Conservation (phyloP, 2,888 invertebrate species). For the Chaetogeoica ovagalla region DNA sequence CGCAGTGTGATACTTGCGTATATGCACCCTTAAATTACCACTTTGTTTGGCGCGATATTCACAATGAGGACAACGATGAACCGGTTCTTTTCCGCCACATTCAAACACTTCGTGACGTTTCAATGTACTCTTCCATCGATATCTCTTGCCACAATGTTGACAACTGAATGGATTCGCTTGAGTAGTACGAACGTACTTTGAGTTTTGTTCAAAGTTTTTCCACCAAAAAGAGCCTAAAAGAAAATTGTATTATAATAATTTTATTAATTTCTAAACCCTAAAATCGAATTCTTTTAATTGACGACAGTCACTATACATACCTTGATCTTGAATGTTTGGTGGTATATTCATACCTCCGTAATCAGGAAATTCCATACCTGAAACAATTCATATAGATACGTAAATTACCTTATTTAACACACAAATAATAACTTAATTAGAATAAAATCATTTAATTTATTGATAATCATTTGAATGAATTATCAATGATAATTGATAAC, state of each 20-base stretch:
- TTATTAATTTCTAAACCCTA: background rate
- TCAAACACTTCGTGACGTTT: conserved; percentile 81
- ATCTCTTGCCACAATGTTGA: conserved; percentile 81
- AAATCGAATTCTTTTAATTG: background rate
- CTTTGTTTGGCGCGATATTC: conserved; percentile 78
- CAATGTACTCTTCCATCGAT: conserved; percentile 84
- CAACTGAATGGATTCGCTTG: conserved; percentile 60
- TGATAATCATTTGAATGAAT: background rate
- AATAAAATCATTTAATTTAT: background rate
- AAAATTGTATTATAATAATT: conserved; percentile 36
- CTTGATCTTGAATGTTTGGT: conserved; percentile 50
- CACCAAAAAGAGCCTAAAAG: conserved; percentile 54
- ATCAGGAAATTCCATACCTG: conserved; percentile 47
- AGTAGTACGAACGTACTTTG: conserved; percentile 55
- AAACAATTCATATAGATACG: conserved; percentile 1
- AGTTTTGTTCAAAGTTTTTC: conserved; percentile 55
- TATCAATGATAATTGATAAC: too few species aligned
- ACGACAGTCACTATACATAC: conserved; percentile 31
- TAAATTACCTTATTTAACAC: background rate
- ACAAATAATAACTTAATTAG: background rate
- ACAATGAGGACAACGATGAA: conserved; percentile 80
- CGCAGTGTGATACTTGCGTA: conserved; percentile 64
- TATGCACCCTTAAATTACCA: conserved; percentile 80
- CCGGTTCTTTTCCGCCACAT: conserved; percentile 80
- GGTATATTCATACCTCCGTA: conserved; percentile 46